phyloP scores from a whole-genome alignment of 2,888 invertebrate genomes.

The Melanophora roralis region DNA sequence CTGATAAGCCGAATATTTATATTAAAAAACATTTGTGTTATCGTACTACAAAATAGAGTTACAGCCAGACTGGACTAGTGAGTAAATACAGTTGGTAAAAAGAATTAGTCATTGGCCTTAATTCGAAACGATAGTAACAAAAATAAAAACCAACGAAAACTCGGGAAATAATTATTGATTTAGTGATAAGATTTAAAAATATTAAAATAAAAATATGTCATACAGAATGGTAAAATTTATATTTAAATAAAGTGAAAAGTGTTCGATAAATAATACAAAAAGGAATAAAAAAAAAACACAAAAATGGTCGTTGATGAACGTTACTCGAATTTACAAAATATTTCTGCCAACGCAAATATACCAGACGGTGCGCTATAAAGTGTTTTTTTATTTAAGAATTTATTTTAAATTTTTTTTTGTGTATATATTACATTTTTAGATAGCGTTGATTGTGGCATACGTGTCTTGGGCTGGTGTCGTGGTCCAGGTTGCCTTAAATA shows the following conservation, averaged over 20 bases:
- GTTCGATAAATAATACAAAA: not conserved
- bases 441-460: slow-evolving; percentile 79
- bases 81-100: slow-evolving; percentile 14
- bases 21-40: not conserved
- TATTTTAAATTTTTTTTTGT: not conserved
- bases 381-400: not conserved
- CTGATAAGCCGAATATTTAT: slow-evolving; percentile 29
- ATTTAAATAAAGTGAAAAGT: not conserved
- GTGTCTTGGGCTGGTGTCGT: slow-evolving; percentile 77
- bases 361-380: slow-evolving; percentile 67
- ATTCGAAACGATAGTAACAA: slow-evolving; percentile 43
- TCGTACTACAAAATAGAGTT: slow-evolving; percentile 5
- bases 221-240: not conserved
- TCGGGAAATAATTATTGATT: not conserved
- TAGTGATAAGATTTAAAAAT: not conserved
- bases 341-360: slow-evolving; percentile 70
- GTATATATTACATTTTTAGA: slow-evolving; percentile 66
- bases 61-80: slow-evolving; percentile 1
- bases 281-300: not conserved
- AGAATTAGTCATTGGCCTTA: slow-evolving; percentile 49
- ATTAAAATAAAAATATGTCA: not conserved
- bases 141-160: slow-evolving; percentile 11
- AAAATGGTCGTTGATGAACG: slow-evolving; percentile 61
- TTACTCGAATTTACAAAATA: slow-evolving; percentile 69
- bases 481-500: slow-evolving; percentile 77